These are phyloP conservation scores for Eristalis pertinax DNA, from an alignment of 2,888 invertebrate genomes.

Conservation along the genomic window DNA sequence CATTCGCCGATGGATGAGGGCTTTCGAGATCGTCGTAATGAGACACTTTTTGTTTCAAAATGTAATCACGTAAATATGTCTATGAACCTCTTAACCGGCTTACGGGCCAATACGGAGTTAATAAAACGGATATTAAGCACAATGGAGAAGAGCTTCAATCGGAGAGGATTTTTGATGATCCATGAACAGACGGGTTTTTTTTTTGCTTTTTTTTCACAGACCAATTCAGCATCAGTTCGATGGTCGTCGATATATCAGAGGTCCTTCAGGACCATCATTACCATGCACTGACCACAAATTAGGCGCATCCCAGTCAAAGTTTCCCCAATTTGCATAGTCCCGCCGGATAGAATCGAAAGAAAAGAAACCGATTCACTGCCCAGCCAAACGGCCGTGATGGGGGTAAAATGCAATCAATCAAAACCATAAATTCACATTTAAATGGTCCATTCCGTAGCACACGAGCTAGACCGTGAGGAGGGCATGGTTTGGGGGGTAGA, in stretches of 20 bases:
- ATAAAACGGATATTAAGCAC: neutral
- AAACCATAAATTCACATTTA: constrained; percentile 46
- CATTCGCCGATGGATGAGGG: neutral
- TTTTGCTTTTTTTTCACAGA: too few relatives aligned
- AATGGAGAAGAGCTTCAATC: neutral
- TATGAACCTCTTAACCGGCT: neutral
- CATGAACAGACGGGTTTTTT: neutral
- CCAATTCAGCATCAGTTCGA: neutral
- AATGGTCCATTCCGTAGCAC: constrained; percentile 19
- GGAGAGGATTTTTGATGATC: neutral
- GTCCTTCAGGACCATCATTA: neutral
- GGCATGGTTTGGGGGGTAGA: neutral
- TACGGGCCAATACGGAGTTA: neutral
- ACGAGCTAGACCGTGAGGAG: neutral
- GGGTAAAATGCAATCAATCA: constrained; percentile 37
- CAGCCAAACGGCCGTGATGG: neutral
- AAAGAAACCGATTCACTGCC: neutral
- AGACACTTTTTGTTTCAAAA: neutral
- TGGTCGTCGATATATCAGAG: neutral
- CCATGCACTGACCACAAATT: neutral
- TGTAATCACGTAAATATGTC: neutral
- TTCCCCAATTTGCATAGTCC: neutral
- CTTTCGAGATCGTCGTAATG: neutral
- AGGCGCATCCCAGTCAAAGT: neutral
- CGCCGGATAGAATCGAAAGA: neutral